Base-by-base conservation (phyloP, 2,797 vertebrate species). In the Epinephelus coioides region DNA sequence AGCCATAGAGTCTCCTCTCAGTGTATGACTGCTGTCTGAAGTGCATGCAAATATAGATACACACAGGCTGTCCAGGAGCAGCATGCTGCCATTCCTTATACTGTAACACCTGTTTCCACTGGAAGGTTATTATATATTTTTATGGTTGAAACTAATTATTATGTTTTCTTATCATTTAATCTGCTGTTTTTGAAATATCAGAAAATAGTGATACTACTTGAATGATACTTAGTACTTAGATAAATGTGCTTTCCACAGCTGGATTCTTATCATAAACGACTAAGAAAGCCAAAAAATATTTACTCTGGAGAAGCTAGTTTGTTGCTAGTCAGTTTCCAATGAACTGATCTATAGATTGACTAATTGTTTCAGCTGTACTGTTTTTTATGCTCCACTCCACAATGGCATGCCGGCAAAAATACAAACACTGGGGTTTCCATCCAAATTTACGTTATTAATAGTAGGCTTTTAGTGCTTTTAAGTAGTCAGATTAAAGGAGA, bases 1-100 rank as follows among this genome's bases (percentile, higher is more conserved):
- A 96, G 93, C 94, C 94, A 49, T 15, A 89, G 89, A 96, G 89
- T 93, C 91, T 88, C 88, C 91, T 82, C 95, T 91, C 65, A 73
- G 69, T 69, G 65, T 61, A 72, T 18, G 54, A 72, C 44, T 59
- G 69, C 79, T 69, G 56, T 54, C 69, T 80, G 71, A 74, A 50
- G 65, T 44, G 27, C 60, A 74, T 46, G 62, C 63, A 76, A 50
- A 77, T 62, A 44, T 12, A 34, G 38, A 76, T 15, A 67, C 69
- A 86, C 56, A 70, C n/a, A 54, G 55, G 60, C 46, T 46, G 56
- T 60, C 56, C 62, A 63, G 51, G 12, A 70, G 51, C 43, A 38
- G 44, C 38, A 38, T 13, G 12, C 25, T 46, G 21, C 34, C 62
- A 0, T 43, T 62, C 57, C 43, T 65, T 46, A 56, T 12, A 38